Evolutionary conservation across 2,113 vertebrate genomes (phyloP).

Genomic region (Callipepla californica): DNA sequence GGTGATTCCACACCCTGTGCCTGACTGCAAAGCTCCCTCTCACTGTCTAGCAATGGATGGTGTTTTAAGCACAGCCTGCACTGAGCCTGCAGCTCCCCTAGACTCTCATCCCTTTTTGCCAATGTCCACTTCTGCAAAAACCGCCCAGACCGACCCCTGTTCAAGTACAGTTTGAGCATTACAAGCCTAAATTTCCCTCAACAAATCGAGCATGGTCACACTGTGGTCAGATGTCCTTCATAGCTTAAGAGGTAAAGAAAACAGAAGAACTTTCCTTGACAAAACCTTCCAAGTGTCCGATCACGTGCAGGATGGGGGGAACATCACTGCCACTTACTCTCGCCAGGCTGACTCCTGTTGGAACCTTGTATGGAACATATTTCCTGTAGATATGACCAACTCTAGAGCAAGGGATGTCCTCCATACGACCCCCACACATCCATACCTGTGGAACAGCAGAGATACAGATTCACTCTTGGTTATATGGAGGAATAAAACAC

Average conservation of each 20-base stretch:
- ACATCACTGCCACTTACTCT: slow-evolving; percentile 80
- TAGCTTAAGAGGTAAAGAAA: background rate
- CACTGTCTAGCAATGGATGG: background rate
- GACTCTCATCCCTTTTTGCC: background rate
- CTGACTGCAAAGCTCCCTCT: background rate
- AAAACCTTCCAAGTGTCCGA: background rate
- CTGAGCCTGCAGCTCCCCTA: background rate
- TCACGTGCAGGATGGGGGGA: background rate
- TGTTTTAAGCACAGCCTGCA: background rate
- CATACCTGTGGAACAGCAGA: slow-evolving; percentile 76
- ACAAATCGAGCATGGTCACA: rapidly evolving
- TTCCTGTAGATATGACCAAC: slow-evolving; percentile 99
- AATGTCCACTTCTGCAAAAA: background rate
- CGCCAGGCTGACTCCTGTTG: slow-evolving; percentile 93
- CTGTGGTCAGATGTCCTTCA: background rate
- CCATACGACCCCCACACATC: slow-evolving; percentile 89
- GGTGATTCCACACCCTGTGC: background rate
- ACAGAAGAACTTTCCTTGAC: background rate
- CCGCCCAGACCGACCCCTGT: background rate
- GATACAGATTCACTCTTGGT: background rate
- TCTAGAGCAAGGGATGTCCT: slow-evolving; percentile 91
- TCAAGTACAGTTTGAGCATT: background rate
- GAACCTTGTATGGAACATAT: slow-evolving; percentile 97
- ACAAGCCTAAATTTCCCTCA: background rate
- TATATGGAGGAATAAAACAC: background rate